Evolutionary conservation across 2,888 invertebrate species (phyloP).

Genomic region (Drosophila leonis): DNA sequence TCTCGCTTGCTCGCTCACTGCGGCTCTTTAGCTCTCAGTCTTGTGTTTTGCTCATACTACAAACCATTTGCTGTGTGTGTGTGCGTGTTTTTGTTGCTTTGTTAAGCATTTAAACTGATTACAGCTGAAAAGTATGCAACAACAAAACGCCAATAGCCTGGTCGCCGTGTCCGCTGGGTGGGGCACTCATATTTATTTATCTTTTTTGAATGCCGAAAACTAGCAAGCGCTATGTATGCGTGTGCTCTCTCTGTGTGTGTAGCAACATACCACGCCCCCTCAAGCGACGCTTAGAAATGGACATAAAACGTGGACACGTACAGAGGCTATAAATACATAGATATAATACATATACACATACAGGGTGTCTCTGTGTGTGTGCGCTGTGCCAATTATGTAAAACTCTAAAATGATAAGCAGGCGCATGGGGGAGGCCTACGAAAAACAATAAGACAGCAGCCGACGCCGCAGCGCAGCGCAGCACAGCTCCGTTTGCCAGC

Average conservation of each 20-base stretch:
- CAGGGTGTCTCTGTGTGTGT: constrained; percentile 13
- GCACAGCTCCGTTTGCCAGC: constrained; percentile 33
- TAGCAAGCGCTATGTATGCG: constrained; percentile 27
- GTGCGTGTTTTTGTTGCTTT: constrained; percentile 60
- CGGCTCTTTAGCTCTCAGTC: constrained; percentile 1
- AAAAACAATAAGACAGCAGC: constrained; percentile 70
- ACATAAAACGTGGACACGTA: constrained; percentile 48
- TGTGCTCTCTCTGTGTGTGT: constrained; percentile 24
- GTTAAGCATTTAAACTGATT: constrained; percentile 78
- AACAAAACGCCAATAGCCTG: constrained; percentile 52
- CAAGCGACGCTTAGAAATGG: constrained; percentile 59
- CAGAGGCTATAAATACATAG: constrained; percentile 33
- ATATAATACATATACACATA: constrained; percentile 8
- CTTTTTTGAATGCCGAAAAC: constrained; percentile 62
- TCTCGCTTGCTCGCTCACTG: background rate
- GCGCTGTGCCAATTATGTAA: constrained; percentile 70
- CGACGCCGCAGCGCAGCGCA: constrained; percentile 20
- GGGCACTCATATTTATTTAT: constrained; percentile 74
- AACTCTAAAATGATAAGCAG: constrained; percentile 77
- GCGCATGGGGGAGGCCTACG: constrained; percentile 65
- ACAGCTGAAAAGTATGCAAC: constrained; percentile 76
- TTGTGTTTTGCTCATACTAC: constrained; percentile 6
- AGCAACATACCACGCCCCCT: constrained; percentile 57
- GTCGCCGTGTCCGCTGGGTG: constrained; percentile 17
- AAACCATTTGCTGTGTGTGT: constrained; percentile 11